Base-by-base conservation (phyloP, 2,113 vertebrate genomes). In the Seriola quinqueradiata region DNA sequence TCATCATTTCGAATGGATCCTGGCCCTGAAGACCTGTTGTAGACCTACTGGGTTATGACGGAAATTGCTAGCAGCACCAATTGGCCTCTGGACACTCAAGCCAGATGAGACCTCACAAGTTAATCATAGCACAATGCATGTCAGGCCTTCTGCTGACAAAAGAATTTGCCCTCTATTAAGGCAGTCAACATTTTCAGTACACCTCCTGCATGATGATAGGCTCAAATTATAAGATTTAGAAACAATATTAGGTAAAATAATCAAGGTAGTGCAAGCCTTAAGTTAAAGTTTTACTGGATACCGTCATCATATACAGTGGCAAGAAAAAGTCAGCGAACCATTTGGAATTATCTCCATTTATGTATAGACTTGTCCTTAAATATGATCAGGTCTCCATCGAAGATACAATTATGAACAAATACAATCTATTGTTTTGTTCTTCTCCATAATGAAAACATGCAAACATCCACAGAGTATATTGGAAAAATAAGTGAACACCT, bases 11-110 rank as follows among this genome's bases (percentile, higher is more conserved):
- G 80, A 90, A 89, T 82, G 74, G 88, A 84, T 83, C 66, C 59
- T 79, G 86, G 70, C 80, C 83, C 75, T 2, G 0, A 25, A 58
- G 84, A 90, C 88, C 81, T 75, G 70, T 75, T 78, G 57, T 7
- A 44, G 87, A 87, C 89, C 86, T 82, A 6, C 32, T 8, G 76
- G 81, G 79, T 85, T 61, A 68, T 67, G 85, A 81, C 67, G 76
- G 86, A 91, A 91, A 90, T 91, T 91, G 89, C 89, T 25, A 54
- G 72, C 82, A 80, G 80, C 78, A 80, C 77, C 89, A 68, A 70
- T 87, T 90, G 89, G 84, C 88, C 81, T 87, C 70, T 71, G 60
- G 84, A 90, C 75, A 79, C 34, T 10, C 52, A 19, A 88, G 54
- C 78, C 82, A 84, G 87, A 90, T 79, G 81, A 89, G 79, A 88